Evolutionary conservation across 2,113 vertebrate species (phyloP), one percentile per base, ranked within the genome.

Genomic region (Silurus meridionalis): DNA sequence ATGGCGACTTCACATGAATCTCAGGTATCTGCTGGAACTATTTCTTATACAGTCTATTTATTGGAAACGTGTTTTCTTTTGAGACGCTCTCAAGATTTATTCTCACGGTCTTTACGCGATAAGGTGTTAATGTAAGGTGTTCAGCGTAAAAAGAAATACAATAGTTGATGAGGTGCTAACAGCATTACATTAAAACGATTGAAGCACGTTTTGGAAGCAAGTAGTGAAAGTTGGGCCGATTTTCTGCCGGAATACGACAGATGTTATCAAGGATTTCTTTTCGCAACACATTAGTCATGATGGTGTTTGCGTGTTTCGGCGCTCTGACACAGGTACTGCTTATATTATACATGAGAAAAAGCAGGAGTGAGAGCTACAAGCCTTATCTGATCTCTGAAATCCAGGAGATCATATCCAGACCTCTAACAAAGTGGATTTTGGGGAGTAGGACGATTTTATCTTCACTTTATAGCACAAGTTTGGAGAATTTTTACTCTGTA

Each of bases 261-360:
- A 67, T 10, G 66, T 90, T 90, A 90, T 90, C 87, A 84, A 28
- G 57, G 74, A 46, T 37, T 37, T 37, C 58, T 80, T 71, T 85
- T 89, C 74, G 58, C 61, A 74, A 84, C 64, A 66, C 75, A 88
- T 88, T 88, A 87, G 78, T 87, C 77, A 86, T 25, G 28, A 57
- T 17, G 72, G 37, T 37, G 37, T 37, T 37, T n/a, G 86, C 58
- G 78, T 61, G 64, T 61, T 64, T 60, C 77, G 81, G 81, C 58
- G 82, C 72, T 88, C 83, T 88, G 87, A 89, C 82, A 90, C 91
- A 90, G 89, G 88, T 92, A 85, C 89, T 85, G 86, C 87, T 87
- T 89, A 80, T 84, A 78, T 86, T 37, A 67, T 50, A 72, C 37
- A 46, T 91, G 88, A 90, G 82, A 88, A 83, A 89, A 37, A 85